phyloP scores from a whole-genome alignment of 2,113 vertebrate species.

The Pteruthius melanotis region DNA sequence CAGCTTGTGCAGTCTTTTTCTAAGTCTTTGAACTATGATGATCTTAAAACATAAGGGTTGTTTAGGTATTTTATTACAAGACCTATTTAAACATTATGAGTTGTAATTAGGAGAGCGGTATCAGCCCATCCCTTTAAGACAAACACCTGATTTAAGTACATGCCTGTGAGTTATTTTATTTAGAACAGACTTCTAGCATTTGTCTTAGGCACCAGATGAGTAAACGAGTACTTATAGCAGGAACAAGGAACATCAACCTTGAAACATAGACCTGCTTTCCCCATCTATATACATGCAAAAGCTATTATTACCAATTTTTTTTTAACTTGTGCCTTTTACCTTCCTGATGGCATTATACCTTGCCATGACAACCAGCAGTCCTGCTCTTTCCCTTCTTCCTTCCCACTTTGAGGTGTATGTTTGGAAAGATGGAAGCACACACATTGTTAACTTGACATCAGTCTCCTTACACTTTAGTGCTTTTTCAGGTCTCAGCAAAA shows the following conservation, averaged over 20 bases:
- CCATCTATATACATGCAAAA: neutral
- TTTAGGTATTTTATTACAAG: neutral
- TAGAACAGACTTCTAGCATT: neutral
- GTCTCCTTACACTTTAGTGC: neutral
- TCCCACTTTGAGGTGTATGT: neutral
- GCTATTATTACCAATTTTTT: neutral
- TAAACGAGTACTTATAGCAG: neutral
- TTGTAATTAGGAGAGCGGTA: neutral
- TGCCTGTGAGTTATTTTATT: neutral
- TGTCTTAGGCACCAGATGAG: neutral
- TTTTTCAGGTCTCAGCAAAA: neutral
- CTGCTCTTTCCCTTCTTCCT: neutral
- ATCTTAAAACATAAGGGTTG: neutral
- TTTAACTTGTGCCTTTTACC: neutral
- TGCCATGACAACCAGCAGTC: neutral
- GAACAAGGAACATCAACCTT: neutral
- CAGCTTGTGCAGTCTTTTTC: neutral
- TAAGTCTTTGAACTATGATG: neutral
- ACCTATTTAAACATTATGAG: neutral
- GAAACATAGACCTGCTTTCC: neutral
- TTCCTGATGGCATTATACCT: neutral
- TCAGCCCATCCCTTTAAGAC: neutral
- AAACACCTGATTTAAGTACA: neutral
- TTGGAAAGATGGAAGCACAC: neutral
- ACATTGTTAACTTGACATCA: neutral